These are phyloP conservation scores for Drepana falcataria DNA, from an alignment of 2,888 invertebrate species.

Conservation along the genomic window DNA sequence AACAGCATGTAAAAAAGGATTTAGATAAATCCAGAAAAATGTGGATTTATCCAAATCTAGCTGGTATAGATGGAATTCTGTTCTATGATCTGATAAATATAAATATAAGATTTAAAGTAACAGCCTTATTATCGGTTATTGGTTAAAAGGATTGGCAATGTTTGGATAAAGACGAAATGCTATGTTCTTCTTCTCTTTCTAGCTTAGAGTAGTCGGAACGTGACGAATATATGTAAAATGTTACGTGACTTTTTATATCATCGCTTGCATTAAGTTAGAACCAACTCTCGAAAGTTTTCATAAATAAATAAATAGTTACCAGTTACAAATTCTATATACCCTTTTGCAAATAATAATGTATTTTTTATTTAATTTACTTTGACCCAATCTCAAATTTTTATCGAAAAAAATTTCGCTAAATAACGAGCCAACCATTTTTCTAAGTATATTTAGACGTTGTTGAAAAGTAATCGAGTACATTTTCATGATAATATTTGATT, in stretches of 20 bases:
- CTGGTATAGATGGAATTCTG: not conserved
- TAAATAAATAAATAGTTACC: too few species aligned
- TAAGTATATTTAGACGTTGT: too few species aligned
- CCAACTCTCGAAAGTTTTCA: too few species aligned
- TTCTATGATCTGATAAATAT: not conserved
- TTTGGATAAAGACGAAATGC: not conserved
- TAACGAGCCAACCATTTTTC: too few species aligned
- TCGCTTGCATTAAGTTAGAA: slow-evolving; percentile 5
- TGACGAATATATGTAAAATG: slow-evolving; percentile 16
- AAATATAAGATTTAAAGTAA: not conserved
- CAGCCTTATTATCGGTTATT: not conserved
- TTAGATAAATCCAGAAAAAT: not conserved
- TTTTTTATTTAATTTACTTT: too few species aligned
- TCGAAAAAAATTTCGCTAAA: too few species aligned
- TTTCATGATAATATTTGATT: slow-evolving; percentile 17
- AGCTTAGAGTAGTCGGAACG: slow-evolving; percentile 50
- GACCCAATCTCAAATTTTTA: too few species aligned
- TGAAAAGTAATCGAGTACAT: not conserved
- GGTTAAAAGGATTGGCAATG: not conserved
- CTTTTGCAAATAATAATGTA: not conserved
- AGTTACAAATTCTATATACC: too few species aligned
- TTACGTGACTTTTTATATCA: slow-evolving; percentile 14
- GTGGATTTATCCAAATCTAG: not conserved
- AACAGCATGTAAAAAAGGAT: too few species aligned
- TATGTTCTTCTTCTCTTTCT: slow-evolving; percentile 47